Evolutionary conservation across 2,113 vertebrate species (phyloP).

Genomic region (Zapus hudsonius): DNA sequence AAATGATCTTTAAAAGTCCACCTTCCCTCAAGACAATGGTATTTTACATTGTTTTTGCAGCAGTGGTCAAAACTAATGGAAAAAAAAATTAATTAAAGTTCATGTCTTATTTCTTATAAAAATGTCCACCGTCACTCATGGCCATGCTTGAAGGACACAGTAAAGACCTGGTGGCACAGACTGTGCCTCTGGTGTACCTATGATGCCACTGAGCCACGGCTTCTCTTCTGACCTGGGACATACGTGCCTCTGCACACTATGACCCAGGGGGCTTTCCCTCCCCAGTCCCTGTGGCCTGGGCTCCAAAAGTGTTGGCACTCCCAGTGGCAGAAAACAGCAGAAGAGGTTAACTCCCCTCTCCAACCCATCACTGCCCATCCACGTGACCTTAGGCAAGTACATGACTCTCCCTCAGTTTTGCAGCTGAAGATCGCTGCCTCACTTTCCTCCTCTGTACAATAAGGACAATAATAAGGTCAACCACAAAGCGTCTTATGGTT

Average conservation of each 20-base stretch:
- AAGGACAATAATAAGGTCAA: neutral
- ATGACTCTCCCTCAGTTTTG: neutral
- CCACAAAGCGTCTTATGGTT: neutral
- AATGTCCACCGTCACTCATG: neutral
- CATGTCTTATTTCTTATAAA: too few relatives aligned
- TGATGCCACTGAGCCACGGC: fast-evolving
- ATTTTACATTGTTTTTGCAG: too few relatives aligned
- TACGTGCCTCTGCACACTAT: too few relatives aligned
- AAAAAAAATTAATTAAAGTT: too few relatives aligned
- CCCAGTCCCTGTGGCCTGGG: neutral
- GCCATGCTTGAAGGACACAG: neutral
- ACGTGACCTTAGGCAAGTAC: too few relatives aligned
- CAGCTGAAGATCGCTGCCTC: neutral
- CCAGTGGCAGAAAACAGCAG: neutral
- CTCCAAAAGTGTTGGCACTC: neutral
- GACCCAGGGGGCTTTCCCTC: neutral
- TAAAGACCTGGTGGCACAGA: neutral
- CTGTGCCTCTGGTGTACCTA: fast-evolving
- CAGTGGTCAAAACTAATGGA: too few relatives aligned
- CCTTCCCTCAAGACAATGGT: too few relatives aligned
- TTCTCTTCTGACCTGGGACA: neutral
- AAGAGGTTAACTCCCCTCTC: neutral
- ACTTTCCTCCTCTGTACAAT: neutral
- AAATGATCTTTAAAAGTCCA: neutral
- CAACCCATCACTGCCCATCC: too few relatives aligned